Percentiles rank a stretch among this genome's conserved stretches.
Evolutionary conservation across 2,113 vertebrate species (phyloP).

Genomic region (Mionectes macconnelli): DNA sequence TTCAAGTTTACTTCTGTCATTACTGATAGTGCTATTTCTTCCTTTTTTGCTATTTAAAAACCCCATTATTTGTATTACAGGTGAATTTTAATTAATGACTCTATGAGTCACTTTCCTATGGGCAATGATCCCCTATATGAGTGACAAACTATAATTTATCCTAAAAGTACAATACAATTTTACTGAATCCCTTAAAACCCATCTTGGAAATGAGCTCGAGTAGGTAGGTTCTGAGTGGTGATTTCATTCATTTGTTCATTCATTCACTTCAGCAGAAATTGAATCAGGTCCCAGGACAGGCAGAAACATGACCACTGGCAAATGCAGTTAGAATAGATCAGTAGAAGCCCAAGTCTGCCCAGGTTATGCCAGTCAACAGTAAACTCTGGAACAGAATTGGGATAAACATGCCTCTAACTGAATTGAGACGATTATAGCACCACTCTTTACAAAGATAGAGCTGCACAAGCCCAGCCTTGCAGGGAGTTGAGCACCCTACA

Average conservation of each 20-base stretch:
- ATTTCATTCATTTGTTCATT: not conserved
- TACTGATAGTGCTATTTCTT: not conserved
- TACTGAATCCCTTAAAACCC: not conserved
- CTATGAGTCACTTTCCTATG: not conserved
- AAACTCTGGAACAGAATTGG: not conserved
- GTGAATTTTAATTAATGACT: not conserved
- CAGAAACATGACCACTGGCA: not conserved
- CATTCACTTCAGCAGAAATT: not conserved
- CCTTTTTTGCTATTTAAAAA: not conserved
- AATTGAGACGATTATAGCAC: not conserved
- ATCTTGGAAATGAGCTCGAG: not conserved
- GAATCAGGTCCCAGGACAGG: not conserved
- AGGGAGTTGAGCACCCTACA: not conserved
- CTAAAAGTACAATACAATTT: not conserved
- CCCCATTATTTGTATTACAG: not conserved
- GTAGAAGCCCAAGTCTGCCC: not conserved
- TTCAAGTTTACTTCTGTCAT: not conserved
- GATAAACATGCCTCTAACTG: not conserved
- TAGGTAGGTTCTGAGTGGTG: not conserved
- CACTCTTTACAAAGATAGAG: not conserved
- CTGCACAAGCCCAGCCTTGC: not conserved
- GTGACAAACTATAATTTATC: not conserved
- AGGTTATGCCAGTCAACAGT: not conserved
- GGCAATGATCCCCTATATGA: not conserved
- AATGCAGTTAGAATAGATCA: not conserved